Base-by-base conservation (phyloP, 37 sponge, comb jelly and placozoan genomes). In the Hexactinellida sp. region DNA sequence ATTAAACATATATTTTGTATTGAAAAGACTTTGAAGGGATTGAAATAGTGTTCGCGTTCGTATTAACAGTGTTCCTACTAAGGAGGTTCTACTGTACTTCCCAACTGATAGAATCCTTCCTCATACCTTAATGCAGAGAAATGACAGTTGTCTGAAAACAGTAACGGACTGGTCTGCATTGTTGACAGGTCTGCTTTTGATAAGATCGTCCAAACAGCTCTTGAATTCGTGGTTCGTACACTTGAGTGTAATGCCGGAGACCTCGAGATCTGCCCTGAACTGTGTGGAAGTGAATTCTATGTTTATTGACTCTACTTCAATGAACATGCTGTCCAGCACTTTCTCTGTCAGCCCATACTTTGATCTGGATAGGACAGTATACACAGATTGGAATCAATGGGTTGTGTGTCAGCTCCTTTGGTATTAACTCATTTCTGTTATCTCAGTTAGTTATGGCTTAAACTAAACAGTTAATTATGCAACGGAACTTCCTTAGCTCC, bases 271-370 rank as follows among this genome's bases (percentile, higher is more conserved):
- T 24, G 86, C 92, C 3, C 47, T n/a, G 47, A 91, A 94, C 24
- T 71, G 55, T 7, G 94, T 89, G 51, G 91, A 88, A 34, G 36
- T 37, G 83, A 94, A 91, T 0, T 37, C 28, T 36, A 91, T 88
- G 19, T 86, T 24, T 1, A 94, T 87, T 0, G 90, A 83, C 0
- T 84, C 87, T 21, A 94, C 88, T n/a, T 90, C 92, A 1, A 94
- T 83, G 28, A 85, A 84, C 94, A 94, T 94, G 0, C 94, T 92
- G 86, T 94, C 94, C 38, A 94, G 88, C 10, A 90, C 87, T 54
- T 91, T 94, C 84, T 94, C 94, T 0, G 84, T 89, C 24, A 90
- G 86, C 0, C 94, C 94, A 85, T 94, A 94, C 36, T 85, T 91
- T n/a, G 91, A 88, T 47, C 52, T 47, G 52, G 9, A 47, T n/a